These are phyloP conservation scores for Epinephelus awoara DNA, from an alignment of 2,797 vertebrate species.

Conservation along the genomic window DNA sequence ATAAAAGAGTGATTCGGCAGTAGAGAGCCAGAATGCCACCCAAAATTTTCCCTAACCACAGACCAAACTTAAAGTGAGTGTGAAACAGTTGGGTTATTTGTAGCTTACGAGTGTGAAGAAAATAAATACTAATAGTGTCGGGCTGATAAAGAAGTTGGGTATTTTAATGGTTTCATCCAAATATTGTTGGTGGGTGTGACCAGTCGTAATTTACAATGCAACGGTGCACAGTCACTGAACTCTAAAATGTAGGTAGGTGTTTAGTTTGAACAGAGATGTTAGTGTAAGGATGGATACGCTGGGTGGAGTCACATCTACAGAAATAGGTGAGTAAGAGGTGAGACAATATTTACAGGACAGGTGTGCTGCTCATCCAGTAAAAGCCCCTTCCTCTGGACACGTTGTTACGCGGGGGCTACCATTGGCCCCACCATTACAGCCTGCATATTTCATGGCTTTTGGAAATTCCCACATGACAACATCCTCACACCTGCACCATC, in stretches of 20 bases:
- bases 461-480: constrained; percentile 72
- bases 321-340: constrained; percentile 28
- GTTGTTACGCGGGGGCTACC: constrained; percentile 44
- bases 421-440: constrained; percentile 41
- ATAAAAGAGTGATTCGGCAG: no score
- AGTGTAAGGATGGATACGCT: constrained; percentile 1
- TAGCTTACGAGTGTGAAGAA: no score
- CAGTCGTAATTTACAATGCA: not conserved
- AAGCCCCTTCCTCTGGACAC: constrained; percentile 61
- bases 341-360: constrained; percentile 62
- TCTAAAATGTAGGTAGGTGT: not conserved
- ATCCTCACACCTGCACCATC: constrained; percentile 74
- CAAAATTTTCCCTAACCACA: no score
- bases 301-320: constrained; percentile 25
- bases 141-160: no score
- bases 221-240: not conserved
- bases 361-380: constrained; percentile 63
- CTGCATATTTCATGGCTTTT: constrained; percentile 56
- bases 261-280: constrained; percentile 2
- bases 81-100: no score
- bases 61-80: no score
- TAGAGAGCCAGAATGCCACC: no score
- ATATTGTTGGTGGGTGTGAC: not conserved
- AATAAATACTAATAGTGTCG: no score
- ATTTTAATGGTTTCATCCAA: not conserved